Base-by-base conservation (phyloP, 2,113 vertebrate genomes). In the Syrrhaptes paradoxus region DNA sequence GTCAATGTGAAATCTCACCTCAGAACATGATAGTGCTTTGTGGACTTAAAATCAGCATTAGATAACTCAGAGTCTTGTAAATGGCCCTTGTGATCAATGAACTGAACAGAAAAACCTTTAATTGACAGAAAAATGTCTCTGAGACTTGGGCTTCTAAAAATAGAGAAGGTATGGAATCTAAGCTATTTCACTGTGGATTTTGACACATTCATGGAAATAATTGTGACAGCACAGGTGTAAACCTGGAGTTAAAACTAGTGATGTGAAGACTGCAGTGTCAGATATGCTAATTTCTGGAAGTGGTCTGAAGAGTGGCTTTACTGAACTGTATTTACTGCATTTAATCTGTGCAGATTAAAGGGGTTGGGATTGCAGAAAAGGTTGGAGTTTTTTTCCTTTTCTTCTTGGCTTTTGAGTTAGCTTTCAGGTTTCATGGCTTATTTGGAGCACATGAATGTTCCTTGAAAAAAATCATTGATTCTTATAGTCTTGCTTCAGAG, bases 71-170 rank as follows among this genome's bases (percentile, higher is more conserved):
- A 79, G 72, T 59, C 79, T 88, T 91, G 78, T 77, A 94, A 93
- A 94, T 78, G 87, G 85, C 55, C 76, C 92, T 67, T 83, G 36
- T 86, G 90, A 96, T 97, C 90, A 93, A 90, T 88, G 85, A 95
- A 74, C 68, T 78, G 79, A 90, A 61, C 41, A 96, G 87, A 66
- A 95, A 94, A 92, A 49, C 16, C 48, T 83, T 83, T 92, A 71
- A 95, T 96, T 86, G 93, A 89, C 89, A 86, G 59, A 63, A 82
- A n/a, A 89, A 48, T 28, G 4, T 95, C 89, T 93, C 76, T 86
- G 65, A 78, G 89, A 61, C 59, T 83, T 84, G 90, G 43, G 32
- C 61, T 92, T 95, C 91, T 95, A 86, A 95, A 96, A 93, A 93
- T 81, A 95, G 73, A 67, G 38, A 63, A 87, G 7, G 14, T 51